These are phyloP conservation scores for Clarias magur DNA, from an alignment of 2,113 vertebrate genomes.

Conservation along the genomic window DNA sequence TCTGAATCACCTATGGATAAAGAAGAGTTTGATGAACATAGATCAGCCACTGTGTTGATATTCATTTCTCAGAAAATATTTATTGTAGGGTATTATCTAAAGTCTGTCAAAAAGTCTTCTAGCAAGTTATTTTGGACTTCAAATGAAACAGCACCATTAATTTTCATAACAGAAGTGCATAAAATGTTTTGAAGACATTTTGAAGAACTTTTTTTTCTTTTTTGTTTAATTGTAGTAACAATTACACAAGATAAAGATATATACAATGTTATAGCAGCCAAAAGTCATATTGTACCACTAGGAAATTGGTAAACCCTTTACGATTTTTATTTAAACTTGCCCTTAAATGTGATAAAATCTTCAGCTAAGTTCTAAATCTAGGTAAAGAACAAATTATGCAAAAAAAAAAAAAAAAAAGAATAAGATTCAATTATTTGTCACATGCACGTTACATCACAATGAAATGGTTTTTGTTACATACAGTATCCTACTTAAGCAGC, in stretches of 20 bases:
- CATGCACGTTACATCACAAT: too few species aligned
- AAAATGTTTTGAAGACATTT: background rate
- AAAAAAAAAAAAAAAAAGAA: too few species aligned
- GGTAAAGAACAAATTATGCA: too few species aligned
- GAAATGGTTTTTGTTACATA: too few species aligned
- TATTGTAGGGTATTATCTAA: background rate
- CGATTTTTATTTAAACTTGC: too few species aligned
- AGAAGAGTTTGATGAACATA: background rate
- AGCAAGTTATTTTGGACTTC: background rate
- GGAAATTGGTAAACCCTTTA: too few species aligned
- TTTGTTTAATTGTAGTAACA: background rate
- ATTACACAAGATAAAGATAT: background rate
- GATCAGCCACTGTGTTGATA: background rate
- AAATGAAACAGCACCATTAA: background rate
- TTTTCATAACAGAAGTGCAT: background rate
- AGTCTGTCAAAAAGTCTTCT: background rate
- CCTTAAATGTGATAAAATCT: too few species aligned
- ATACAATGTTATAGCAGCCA: background rate
- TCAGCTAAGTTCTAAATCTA: too few species aligned
- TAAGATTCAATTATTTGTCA: background rate
- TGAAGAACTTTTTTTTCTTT: too few species aligned
- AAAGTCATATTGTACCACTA: background rate
- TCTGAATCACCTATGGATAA: conserved; percentile 86
- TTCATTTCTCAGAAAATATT: background rate
- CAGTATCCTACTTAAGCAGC: too few species aligned